These are phyloP conservation scores for Erebia ligea DNA, from an alignment of 2,888 invertebrate genomes.

Conservation along the genomic window DNA sequence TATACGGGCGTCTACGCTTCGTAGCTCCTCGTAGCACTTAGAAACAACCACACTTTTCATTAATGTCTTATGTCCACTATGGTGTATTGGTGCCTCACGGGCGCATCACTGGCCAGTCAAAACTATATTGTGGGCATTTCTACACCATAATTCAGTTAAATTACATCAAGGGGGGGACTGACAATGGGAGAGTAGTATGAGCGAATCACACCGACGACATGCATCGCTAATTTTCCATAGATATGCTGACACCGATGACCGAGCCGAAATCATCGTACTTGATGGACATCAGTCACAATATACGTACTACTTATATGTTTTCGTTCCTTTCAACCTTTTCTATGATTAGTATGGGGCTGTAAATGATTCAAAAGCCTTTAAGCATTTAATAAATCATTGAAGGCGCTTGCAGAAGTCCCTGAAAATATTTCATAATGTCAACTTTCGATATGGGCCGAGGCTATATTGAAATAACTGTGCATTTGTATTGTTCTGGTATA, in stretches of 20 bases:
- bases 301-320: not conserved
- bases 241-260: conserved; percentile 61
- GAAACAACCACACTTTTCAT: conserved; percentile 47
- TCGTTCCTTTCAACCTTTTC: not conserved
- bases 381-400: no score
- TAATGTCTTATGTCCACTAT: conserved; percentile 43
- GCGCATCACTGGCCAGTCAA: conserved; percentile 70
- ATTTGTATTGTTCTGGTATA: no score
- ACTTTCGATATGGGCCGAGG: no score
- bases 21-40: conserved; percentile 58
- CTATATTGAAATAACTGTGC: no score
- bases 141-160: conserved; percentile 81
- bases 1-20: conserved; percentile 57
- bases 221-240: conserved; percentile 79
- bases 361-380: no score
- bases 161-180: conserved; percentile 77
- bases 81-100: conserved; percentile 50
- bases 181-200: conserved; percentile 81
- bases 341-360: no score
- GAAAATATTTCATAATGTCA: no score
- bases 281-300: conserved; percentile 48
- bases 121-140: conserved; percentile 78
- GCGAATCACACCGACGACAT: conserved; percentile 81
- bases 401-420: no score
- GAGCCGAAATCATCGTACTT: conserved; percentile 66